Evolutionary conservation across 2,113 vertebrate species (phyloP).

Genomic region (Calyptomena viridis): DNA sequence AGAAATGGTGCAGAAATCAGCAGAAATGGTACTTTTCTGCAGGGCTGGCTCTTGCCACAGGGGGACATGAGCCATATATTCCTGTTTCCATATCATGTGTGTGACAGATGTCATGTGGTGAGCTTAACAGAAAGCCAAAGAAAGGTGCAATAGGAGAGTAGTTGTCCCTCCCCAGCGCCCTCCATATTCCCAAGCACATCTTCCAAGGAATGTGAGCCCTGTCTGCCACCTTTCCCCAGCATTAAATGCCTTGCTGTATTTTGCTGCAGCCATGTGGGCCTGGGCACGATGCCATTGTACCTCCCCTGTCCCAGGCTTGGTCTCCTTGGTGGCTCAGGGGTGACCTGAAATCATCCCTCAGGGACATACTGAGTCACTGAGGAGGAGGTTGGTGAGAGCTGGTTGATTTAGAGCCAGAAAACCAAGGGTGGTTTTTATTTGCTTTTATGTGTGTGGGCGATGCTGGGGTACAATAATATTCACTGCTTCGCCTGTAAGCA

Average conservation of each 20-base stretch:
- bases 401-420: neutral
- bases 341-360: rapidly evolving
- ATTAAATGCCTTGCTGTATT: neutral
- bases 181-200: neutral
- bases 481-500: neutral
- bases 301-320: neutral
- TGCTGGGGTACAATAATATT: too few relatives aligned
- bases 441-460: rapidly evolving
- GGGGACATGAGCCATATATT: rapidly evolving
- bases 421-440: neutral
- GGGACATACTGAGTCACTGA: rapidly evolving
- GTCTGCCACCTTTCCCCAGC: neutral
- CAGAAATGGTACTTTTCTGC: neutral
- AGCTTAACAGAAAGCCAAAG: neutral
- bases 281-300: rapidly evolving
- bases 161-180: neutral
- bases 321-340: neutral
- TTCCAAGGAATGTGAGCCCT: too few relatives aligned
- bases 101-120: too few relatives aligned
- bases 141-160: rapidly evolving
- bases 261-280: rapidly evolving
- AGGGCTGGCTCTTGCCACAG: neutral
- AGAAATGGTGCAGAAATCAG: rapidly evolving
- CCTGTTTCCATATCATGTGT: rapidly evolving
- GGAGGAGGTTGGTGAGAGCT: neutral